A percentile compares a stretch with the other conserved stretches of the same genome.
Evolutionary conservation across 2,888 invertebrate genomes (phyloP).

Genomic region (Cremastinae sp.): DNA sequence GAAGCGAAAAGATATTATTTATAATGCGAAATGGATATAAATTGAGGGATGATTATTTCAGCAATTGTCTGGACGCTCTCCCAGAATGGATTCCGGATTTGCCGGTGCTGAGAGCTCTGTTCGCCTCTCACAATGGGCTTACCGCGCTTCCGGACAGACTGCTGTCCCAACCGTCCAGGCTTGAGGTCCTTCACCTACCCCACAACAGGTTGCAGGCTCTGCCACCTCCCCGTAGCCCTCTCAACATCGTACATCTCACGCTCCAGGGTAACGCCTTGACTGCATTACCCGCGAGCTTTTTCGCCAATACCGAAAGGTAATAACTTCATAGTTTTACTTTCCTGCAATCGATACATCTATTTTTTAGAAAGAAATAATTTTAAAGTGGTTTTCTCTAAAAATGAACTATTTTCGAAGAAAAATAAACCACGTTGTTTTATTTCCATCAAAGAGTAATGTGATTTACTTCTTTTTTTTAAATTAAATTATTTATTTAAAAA

Average conservation of each 20-base stretch:
- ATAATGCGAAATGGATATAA: conserved; percentile 6
- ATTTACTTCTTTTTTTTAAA: too few relatives aligned
- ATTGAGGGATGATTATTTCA: conserved; percentile 63
- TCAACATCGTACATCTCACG: conserved; percentile 85
- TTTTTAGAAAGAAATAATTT: too few relatives aligned
- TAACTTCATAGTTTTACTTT: conserved; percentile 71
- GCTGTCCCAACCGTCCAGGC: conserved; percentile 87
- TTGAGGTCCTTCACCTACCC: conserved; percentile 88
- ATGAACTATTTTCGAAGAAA: too few relatives aligned
- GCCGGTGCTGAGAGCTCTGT: conserved; percentile 86
- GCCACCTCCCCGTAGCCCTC: conserved; percentile 87
- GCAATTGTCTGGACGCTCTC: conserved; percentile 86
- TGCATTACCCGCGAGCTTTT: conserved; percentile 88
- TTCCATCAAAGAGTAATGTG: too few relatives aligned
- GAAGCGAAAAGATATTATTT: neutral
- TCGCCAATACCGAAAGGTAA: conserved; percentile 82
- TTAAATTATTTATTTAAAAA: too few relatives aligned
- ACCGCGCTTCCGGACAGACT: conserved; percentile 87
- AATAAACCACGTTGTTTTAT: too few relatives aligned
- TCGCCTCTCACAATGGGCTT: conserved; percentile 88
- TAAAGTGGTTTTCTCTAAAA: too few relatives aligned
- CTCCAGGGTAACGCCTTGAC: conserved; percentile 90
- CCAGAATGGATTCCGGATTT: conserved; percentile 91
- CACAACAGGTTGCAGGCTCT: conserved; percentile 89
- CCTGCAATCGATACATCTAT: neutral